Conservation (phyloP, 1,140 invertebrate species). For the Anastrepha ludens region DNA sequence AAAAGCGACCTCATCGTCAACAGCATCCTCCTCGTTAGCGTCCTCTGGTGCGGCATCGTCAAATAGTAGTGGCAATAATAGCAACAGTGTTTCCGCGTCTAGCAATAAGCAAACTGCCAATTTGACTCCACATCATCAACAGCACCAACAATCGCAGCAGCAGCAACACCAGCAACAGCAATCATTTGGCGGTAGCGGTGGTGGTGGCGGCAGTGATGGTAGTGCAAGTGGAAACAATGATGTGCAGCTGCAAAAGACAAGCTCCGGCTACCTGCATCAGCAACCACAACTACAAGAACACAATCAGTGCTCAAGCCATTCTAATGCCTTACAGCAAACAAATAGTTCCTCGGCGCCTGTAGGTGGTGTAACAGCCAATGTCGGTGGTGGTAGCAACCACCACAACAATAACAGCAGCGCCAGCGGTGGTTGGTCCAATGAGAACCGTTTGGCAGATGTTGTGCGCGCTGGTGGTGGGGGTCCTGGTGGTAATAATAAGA, state of each 20-base stretch:
- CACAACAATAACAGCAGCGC: constrained; percentile 39
- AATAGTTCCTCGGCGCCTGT: constrained; percentile 62
- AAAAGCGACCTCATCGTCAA: constrained; percentile 56
- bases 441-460: constrained; percentile 84
- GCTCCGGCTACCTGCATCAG: constrained; percentile 58
- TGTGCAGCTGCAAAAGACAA: constrained; percentile 53
- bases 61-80: constrained; percentile 60
- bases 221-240: constrained; percentile 5
- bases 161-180: constrained; percentile 56
- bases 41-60: constrained; percentile 64
- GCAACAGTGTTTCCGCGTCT: constrained; percentile 2
- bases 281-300: constrained; percentile 60
- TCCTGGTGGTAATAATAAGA: constrained; percentile 58
- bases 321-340: constrained; percentile 55
- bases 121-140: constrained; percentile 51
- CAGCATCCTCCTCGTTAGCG: constrained; percentile 55
- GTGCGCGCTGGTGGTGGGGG: constrained; percentile 77
- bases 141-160: constrained; percentile 53
- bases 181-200: constrained; percentile 56
- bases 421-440: constrained; percentile 54
- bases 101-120: constrained; percentile 60
- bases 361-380: constrained; percentile 39
- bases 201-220: constrained; percentile 50
- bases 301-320: constrained; percentile 55
- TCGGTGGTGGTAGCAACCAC: constrained; percentile 42